Percentiles rank a stretch among this genome's conserved stretches.
phyloP scores from a whole-genome alignment of 2,888 invertebrate species.

The Callinectes sapidus region DNA sequence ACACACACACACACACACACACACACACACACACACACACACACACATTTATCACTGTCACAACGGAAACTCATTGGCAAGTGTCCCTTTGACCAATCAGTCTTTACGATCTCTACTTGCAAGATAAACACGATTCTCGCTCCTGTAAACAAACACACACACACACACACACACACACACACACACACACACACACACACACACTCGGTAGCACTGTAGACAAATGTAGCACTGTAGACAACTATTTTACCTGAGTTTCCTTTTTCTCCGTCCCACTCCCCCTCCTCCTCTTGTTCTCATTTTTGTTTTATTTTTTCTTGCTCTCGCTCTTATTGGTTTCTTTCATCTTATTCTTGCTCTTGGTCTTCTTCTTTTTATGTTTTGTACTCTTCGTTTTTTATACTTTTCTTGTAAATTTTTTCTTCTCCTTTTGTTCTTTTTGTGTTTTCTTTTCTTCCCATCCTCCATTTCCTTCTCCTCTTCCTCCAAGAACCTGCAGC shows the following conservation, averaged over 20 bases:
- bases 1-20: slow-evolving; percentile 41
- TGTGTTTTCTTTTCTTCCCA: not conserved
- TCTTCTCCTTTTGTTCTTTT: not conserved
- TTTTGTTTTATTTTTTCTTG: not conserved
- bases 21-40: slow-evolving; percentile 41
- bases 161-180: slow-evolving; percentile 25
- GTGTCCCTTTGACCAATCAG: not conserved
- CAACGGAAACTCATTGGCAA: slow-evolving; percentile 15
- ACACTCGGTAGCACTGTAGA: not conserved
- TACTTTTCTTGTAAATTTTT: not conserved
- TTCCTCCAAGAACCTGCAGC: slow-evolving; percentile 57
- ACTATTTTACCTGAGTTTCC: not conserved
- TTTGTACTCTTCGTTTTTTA: not conserved
- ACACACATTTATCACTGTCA: slow-evolving; percentile 14
- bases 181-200: slow-evolving; percentile 25
- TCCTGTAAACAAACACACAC: not conserved
- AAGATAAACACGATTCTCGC: not conserved
- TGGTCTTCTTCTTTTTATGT: not conserved
- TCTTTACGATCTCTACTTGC: not conserved
- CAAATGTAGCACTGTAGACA: not conserved
- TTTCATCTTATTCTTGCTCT: not conserved
- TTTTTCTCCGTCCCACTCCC: not conserved
- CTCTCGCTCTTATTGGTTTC: not conserved
- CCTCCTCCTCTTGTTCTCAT: not conserved
- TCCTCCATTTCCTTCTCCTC: not conserved